A percentile compares a stretch with the other conserved stretches of the same genome.
These are phyloP conservation scores for Eutrigla gurnardus DNA, from an alignment of 2,797 vertebrate species.

Conservation along the genomic window DNA sequence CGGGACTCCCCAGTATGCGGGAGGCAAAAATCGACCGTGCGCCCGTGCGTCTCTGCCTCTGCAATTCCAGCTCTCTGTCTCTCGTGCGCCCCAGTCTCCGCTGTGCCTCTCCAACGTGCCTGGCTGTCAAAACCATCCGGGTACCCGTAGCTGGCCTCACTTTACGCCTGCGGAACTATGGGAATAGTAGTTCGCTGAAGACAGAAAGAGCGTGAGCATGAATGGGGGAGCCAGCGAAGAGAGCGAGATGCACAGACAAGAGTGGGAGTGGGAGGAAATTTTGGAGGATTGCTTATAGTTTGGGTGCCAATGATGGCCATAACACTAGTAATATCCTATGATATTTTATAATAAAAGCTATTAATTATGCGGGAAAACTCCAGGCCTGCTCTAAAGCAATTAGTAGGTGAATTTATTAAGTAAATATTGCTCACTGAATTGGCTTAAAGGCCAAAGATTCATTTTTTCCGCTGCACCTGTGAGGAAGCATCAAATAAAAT, in stretches of 20 bases:
- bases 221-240: slow-evolving; percentile 6
- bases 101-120: slow-evolving; percentile 82
- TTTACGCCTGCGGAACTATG: slow-evolving; percentile 69
- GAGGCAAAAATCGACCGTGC: slow-evolving; percentile 70
- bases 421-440: background rate
- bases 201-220: slow-evolving; percentile 4
- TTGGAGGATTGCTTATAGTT: slow-evolving; percentile 3
- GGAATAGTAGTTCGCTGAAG: slow-evolving; percentile 80
- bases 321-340: background rate
- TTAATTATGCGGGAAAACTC: background rate
- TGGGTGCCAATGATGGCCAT: background rate
- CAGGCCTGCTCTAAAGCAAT: background rate
- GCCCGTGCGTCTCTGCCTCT: slow-evolving; percentile 80
- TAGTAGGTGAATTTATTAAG: background rate
- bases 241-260: slow-evolving; percentile 29
- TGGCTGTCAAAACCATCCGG: slow-evolving; percentile 79
- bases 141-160: slow-evolving; percentile 82
- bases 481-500: background rate
- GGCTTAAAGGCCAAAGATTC: background rate
- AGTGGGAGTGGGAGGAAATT: slow-evolving; percentile 18
- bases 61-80: slow-evolving; percentile 81
- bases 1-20: slow-evolving; percentile 79
- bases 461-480: background rate
- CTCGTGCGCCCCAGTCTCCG: slow-evolving; percentile 72
- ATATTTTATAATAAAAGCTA: background rate